phyloP scores from a whole-genome alignment of 2,888 invertebrate species.

The Steinernema scapterisci region DNA sequence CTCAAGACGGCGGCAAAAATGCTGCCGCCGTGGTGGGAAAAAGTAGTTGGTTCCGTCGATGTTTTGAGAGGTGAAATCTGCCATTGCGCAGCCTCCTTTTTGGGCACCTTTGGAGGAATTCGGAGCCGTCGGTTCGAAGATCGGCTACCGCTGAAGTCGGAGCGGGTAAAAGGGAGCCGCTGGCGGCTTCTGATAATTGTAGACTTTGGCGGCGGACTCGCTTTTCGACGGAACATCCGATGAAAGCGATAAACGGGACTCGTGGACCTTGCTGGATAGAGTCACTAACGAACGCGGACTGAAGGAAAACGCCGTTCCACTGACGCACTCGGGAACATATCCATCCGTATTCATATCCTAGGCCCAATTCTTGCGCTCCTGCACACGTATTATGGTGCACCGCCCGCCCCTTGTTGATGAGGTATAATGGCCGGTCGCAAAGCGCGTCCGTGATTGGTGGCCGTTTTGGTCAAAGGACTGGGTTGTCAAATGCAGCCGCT shows the following conservation, averaged over 20 bases:
- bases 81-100: conserved; percentile 7
- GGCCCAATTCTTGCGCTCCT: conserved; percentile 24
- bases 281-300: neutral
- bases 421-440: conserved; percentile 14
- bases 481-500: neutral
- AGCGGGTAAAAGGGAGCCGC: neutral
- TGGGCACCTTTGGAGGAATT: neutral
- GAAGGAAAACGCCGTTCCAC: neutral
- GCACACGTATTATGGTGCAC: conserved; percentile 13
- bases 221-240: conserved; percentile 2
- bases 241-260: too few relatives aligned
- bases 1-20: conserved; percentile 51
- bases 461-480: neutral
- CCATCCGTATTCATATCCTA: conserved; percentile 21
- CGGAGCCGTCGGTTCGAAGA: neutral
- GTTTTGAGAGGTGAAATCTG: neutral
- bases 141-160: neutral
- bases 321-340: conserved; percentile 5
- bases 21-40: conserved; percentile 35
- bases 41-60: conserved; percentile 19
- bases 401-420: conserved; percentile 30
- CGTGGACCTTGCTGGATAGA: neutral
- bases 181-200: conserved; percentile 16
- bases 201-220: neutral
- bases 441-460: conserved; percentile 3